phyloP scores from a whole-genome alignment of 2,113 vertebrate species.

The Carassius auratus region DNA sequence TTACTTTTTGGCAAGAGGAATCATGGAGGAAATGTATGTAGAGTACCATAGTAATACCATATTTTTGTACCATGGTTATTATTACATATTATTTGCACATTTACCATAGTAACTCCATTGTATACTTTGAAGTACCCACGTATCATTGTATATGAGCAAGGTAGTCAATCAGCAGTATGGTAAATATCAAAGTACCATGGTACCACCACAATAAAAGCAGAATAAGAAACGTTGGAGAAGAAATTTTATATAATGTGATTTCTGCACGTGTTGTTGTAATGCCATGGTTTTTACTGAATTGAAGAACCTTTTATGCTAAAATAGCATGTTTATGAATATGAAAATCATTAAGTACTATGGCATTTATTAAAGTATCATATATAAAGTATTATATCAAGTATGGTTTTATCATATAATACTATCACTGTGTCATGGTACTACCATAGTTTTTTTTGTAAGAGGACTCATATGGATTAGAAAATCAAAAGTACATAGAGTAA shows the following conservation, averaged over 20 bases:
- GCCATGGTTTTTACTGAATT: neutral
- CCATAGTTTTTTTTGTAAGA: constrained; percentile 2
- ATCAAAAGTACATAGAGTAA: neutral
- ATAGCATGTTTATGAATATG: neutral
- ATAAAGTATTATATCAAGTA: too few species aligned
- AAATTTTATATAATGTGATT: neutral
- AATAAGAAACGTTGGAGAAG: neutral
- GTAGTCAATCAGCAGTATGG: neutral
- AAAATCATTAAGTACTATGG: neutral
- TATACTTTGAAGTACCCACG: neutral
- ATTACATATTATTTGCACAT: neutral
- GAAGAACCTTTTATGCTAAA: neutral
- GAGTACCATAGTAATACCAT: neutral
- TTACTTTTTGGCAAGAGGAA: neutral
- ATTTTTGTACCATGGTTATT: neutral
- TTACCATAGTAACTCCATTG: neutral
- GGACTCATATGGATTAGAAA: neutral
- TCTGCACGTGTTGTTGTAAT: neutral
- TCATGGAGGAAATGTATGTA: neutral
- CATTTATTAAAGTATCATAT: neutral
- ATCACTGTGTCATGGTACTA: neutral
- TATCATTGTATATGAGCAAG: neutral
- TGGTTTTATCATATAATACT: neutral
- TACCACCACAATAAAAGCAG: neutral
- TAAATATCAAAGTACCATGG: neutral